A percentile compares a stretch with the other conserved stretches of the same genome.
Evolutionary conservation across 2,797 vertebrate species (phyloP).

Genomic region (Spinus olivaceus): DNA sequence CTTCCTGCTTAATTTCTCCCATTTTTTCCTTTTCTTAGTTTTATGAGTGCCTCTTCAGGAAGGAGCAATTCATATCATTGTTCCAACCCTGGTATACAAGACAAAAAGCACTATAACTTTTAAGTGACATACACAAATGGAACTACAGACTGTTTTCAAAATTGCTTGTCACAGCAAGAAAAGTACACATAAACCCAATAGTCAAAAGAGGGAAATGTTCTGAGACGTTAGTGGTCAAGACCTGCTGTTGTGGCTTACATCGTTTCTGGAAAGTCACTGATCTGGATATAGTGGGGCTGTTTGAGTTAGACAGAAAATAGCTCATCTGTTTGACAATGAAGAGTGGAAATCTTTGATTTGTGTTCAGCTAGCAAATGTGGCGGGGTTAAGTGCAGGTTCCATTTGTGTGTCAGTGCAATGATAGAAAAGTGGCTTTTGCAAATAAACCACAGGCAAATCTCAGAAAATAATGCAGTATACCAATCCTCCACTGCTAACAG

Average conservation of each 20-base stretch:
- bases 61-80: background rate
- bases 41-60: background rate
- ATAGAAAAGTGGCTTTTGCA: constrained; percentile 43
- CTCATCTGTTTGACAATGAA: constrained; percentile 17
- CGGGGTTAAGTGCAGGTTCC: constrained; percentile 43
- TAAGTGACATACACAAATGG: background rate
- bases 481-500: background rate
- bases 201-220: background rate
- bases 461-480: background rate
- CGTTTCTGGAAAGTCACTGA: background rate
- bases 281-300: background rate
- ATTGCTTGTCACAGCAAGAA: background rate
- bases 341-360: constrained; percentile 44
- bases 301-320: background rate
- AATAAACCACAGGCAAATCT: constrained; percentile 46
- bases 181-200: background rate
- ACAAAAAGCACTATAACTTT: background rate
- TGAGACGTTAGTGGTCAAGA: constrained; percentile 22
- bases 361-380: constrained; percentile 3
- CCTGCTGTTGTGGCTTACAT: constrained; percentile 22
- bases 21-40: background rate
- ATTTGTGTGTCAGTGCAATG: constrained; percentile 33
- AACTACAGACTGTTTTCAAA: background rate
- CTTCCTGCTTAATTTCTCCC: background rate
- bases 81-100: background rate